phyloP scores from a whole-genome alignment of 2,113 vertebrate species.

The Barnardius zonarius region DNA sequence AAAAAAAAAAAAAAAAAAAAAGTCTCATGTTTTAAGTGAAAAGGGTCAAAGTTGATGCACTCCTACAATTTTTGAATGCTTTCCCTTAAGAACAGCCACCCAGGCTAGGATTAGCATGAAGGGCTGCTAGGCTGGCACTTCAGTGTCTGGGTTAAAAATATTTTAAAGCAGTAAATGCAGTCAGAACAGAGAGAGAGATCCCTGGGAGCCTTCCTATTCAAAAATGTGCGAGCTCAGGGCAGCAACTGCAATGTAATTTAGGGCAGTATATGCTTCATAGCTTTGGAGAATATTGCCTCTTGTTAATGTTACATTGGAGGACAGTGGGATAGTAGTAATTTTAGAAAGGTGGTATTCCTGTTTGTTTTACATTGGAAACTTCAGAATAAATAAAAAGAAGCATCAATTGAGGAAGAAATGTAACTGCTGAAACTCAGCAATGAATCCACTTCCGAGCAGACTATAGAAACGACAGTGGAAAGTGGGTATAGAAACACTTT shows the following conservation, averaged over 20 bases:
- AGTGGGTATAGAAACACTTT: slow-evolving; percentile 22
- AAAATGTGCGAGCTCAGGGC: slow-evolving; percentile 73
- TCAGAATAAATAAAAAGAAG: slow-evolving; percentile 74
- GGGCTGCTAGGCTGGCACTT: slow-evolving; percentile 74
- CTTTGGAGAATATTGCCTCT: slow-evolving; percentile 77
- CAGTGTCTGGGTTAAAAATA: slow-evolving; percentile 78
- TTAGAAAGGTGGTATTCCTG: slow-evolving; percentile 71
- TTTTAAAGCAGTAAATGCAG: slow-evolving; percentile 77
- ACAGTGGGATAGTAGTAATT: slow-evolving; percentile 73
- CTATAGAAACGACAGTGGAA: slow-evolving; percentile 6
- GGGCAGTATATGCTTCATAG: slow-evolving; percentile 76
- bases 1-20: slow-evolving; percentile 34
- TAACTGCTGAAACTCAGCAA: slow-evolving; percentile 56
- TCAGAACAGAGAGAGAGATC: slow-evolving; percentile 60
- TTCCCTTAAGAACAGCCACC: slow-evolving; percentile 80
- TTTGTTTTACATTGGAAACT: slow-evolving; percentile 72
- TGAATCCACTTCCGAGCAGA: slow-evolving; percentile 53
- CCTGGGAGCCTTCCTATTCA: slow-evolving; percentile 75
- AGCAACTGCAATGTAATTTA: slow-evolving; percentile 76
- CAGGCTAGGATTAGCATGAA: slow-evolving; percentile 75
- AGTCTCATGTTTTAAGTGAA: slow-evolving; percentile 79
- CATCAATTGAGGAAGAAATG: slow-evolving; percentile 47
- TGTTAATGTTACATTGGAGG: slow-evolving; percentile 71
- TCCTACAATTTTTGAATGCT: slow-evolving; percentile 80
- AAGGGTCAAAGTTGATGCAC: slow-evolving; percentile 80